phyloP scores from a whole-genome alignment of 2,888 invertebrate species.

The Strigamia maritima region DNA sequence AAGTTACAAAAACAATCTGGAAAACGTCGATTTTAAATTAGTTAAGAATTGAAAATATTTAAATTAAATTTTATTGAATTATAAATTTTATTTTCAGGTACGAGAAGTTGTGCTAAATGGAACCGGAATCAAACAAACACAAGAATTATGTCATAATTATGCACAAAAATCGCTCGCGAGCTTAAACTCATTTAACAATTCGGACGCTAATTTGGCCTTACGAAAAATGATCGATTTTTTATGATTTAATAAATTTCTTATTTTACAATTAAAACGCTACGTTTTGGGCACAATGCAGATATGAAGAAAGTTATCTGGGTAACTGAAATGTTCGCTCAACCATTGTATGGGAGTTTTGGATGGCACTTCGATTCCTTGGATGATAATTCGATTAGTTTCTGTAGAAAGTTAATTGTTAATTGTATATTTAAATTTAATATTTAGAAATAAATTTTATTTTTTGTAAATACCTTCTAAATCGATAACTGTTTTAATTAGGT shows the following conservation, averaged over 20 bases:
- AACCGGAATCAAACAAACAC: background rate
- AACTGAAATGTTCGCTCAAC: constrained; percentile 96
- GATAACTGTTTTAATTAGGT: constrained; percentile 68
- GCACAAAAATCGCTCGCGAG: background rate
- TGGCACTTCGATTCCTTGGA: constrained; percentile 86
- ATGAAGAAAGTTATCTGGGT: constrained; percentile 98
- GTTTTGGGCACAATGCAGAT: constrained; percentile 53
- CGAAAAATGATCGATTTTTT: constrained; percentile 18
- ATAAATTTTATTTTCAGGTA: constrained; percentile 11
- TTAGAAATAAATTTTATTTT: background rate
- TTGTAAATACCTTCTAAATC: constrained; percentile 41
- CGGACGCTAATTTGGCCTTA: constrained; percentile 11
- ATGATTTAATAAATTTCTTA: background rate
- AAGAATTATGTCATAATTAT: constrained; percentile 23
- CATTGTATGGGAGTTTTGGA: constrained; percentile 88
- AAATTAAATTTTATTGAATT: background rate
- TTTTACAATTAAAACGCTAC: background rate
- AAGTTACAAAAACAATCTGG: constrained; percentile 43
- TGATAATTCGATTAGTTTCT: constrained; percentile 63
- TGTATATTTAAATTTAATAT: background rate
- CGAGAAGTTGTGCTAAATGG: background rate
- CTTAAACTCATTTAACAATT: background rate
- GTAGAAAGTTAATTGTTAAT: constrained; percentile 29
- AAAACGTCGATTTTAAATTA: constrained; percentile 45
- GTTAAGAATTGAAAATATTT: constrained; percentile 36